Percentiles rank a stretch among this genome's conserved stretches.
Conservation (phyloP, 2,888 invertebrate genomes). For the Drosophila neutralis region DNA sequence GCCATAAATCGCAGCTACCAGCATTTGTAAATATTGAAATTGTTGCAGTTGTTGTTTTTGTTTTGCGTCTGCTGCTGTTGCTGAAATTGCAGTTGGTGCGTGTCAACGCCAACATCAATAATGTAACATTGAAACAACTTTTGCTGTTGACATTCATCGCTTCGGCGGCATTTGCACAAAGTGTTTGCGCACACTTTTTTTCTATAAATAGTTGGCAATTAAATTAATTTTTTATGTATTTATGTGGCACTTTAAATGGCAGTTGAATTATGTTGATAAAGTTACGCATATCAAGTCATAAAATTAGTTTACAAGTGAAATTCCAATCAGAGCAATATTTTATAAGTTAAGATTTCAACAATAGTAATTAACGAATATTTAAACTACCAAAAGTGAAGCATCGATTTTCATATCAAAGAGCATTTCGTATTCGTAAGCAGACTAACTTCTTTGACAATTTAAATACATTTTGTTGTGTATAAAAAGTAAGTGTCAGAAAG, state of each 20-base stretch:
- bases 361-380: neutral
- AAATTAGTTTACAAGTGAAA: neutral
- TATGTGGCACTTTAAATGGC: constrained; percentile 4
- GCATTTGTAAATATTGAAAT: constrained; percentile 47
- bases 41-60: constrained; percentile 14
- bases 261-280: constrained; percentile 20
- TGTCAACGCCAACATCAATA: constrained; percentile 49
- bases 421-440: neutral
- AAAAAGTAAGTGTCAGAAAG: neutral
- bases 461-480: neutral
- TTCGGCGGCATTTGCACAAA: constrained; percentile 64
- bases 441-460: neutral
- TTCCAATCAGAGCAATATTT: neutral
- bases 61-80: constrained; percentile 5
- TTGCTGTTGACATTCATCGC: constrained; percentile 62
- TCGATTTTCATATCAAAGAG: neutral
- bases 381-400: neutral
- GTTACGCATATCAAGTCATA: neutral
- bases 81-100: constrained; percentile 24
- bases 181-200: constrained; percentile 43
- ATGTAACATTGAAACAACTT: constrained; percentile 55
- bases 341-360: too few relatives aligned
- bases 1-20: constrained; percentile 28
- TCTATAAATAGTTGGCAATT: constrained; percentile 63
- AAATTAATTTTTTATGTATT: constrained; percentile 45